Percentiles rank a stretch among this genome's conserved stretches.
These are phyloP conservation scores for Dreissena polymorpha DNA, from an alignment of 1,140 invertebrate genomes.

Conservation along the genomic window DNA sequence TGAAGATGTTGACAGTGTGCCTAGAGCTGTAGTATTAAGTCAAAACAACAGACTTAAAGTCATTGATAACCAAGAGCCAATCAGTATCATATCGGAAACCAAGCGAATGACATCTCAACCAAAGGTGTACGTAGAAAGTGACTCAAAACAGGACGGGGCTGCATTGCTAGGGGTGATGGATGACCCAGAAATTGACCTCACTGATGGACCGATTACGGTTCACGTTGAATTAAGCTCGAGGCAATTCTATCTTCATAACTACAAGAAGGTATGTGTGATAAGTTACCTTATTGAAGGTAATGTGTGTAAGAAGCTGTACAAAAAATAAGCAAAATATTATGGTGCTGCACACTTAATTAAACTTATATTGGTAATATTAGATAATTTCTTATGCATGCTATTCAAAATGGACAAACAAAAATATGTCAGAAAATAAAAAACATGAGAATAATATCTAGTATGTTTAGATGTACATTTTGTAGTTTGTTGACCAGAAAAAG, in stretches of 20 bases:
- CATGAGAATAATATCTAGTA: no score
- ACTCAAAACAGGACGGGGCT: constrained; percentile 14
- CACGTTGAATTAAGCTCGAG: constrained; percentile 64
- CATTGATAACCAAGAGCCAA: not conserved
- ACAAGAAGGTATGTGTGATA: constrained; percentile 63
- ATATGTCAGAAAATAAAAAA: no score
- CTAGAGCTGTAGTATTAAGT: not conserved
- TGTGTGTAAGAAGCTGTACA: no score
- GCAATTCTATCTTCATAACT: constrained; percentile 67
- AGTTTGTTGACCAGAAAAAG: no score
- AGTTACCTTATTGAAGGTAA: no score
- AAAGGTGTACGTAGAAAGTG: constrained; percentile 7
- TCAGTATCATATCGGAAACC: constrained; percentile 6
- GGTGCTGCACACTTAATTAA: no score
- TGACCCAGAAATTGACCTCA: constrained; percentile 68
- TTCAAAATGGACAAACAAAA: no score
- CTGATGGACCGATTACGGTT: constrained; percentile 72
- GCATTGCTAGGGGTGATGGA: constrained; percentile 56
- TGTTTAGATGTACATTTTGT: no score
- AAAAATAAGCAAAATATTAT: no score
- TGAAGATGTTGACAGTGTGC: constrained; percentile 39
- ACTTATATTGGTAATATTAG: no score
- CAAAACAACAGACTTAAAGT: not conserved
- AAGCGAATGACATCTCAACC: not conserved
- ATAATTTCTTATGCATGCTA: no score